phyloP scores from a whole-genome alignment of 2,797 vertebrate species.

The Oophaga sylvatica region DNA sequence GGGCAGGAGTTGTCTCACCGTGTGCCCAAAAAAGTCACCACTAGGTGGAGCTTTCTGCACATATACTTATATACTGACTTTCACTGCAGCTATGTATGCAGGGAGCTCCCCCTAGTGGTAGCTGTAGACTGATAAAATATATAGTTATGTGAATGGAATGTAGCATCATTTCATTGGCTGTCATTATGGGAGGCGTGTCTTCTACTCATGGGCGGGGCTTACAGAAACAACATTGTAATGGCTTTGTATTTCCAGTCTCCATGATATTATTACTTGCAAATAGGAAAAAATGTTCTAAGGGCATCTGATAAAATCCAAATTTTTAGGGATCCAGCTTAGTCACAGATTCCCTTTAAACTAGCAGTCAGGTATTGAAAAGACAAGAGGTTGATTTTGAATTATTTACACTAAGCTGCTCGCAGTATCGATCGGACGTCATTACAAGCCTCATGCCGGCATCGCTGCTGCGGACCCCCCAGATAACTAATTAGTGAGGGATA shows the following conservation, averaged over 20 bases:
- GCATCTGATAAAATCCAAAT: neutral
- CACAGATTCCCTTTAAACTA: neutral
- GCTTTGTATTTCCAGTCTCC: neutral
- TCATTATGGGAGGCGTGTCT: neutral
- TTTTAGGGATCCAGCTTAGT: too few species aligned
- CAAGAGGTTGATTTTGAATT: neutral
- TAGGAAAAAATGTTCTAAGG: neutral
- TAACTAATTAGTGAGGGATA: neutral
- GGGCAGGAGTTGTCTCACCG: too few species aligned
- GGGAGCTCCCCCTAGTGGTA: too few species aligned
- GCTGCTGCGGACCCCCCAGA: neutral
- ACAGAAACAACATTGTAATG: neutral
- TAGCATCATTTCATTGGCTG: neutral
- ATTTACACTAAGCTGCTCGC: neutral
- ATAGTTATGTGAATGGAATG: too few species aligned
- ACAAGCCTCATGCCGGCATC: neutral
- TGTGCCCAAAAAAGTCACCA: too few species aligned
- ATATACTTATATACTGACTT: too few species aligned
- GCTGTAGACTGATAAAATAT: too few species aligned
- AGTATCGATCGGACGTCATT: neutral
- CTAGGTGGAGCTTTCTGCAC: too few species aligned
- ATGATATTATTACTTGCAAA: neutral
- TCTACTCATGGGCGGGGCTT: neutral
- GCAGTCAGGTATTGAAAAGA: neutral
- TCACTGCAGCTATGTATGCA: too few species aligned